Percentiles rank a stretch among this genome's conserved stretches.
phyloP scores from a whole-genome alignment of 2,797 vertebrate species.

The Notolepis coatsorum region DNA sequence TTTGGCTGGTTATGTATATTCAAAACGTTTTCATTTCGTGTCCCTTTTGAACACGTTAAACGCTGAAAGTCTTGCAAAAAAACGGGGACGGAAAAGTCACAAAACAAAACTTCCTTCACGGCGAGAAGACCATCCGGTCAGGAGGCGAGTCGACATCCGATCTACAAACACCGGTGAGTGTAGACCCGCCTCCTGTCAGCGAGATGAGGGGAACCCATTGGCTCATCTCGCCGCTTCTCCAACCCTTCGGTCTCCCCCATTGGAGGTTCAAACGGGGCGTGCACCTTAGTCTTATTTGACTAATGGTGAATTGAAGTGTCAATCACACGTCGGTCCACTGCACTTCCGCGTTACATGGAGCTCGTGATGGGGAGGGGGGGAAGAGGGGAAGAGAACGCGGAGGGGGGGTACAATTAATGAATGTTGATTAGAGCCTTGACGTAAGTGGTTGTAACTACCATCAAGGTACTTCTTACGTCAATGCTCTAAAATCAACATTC shows the following conservation, averaged over 20 bases:
- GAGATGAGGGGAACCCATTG: conserved; percentile 42
- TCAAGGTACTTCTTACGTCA: too few relatives aligned
- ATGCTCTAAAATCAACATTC: too few relatives aligned
- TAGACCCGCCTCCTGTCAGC: conserved; percentile 57
- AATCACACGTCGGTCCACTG: not conserved
- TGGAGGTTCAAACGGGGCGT: conserved; percentile 45
- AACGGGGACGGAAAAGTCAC: conserved; percentile 74
- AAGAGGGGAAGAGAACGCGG: too few relatives aligned
- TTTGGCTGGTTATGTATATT: conserved; percentile 5
- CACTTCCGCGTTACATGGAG: conserved; percentile 19
- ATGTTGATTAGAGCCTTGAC: too few relatives aligned
- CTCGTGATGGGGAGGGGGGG: too few relatives aligned
- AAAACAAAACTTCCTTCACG: conserved; percentile 86
- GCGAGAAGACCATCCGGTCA: conserved; percentile 81
- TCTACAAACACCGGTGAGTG: conserved; percentile 65
- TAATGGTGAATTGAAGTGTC: conserved; percentile 61
- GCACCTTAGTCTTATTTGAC: accelerated
- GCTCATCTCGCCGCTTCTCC: conserved; percentile 22
- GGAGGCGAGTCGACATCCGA: conserved; percentile 77
- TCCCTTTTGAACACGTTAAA: conserved; percentile 23
- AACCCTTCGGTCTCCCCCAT: conserved; percentile 19
- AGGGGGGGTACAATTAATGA: too few relatives aligned
- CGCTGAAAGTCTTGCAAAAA: conserved; percentile 34
- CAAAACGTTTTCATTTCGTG: conserved; percentile 35
- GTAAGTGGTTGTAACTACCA: too few relatives aligned